Conservation (phyloP, 2,113 vertebrate species). For the Paralichthys olivaceus region DNA sequence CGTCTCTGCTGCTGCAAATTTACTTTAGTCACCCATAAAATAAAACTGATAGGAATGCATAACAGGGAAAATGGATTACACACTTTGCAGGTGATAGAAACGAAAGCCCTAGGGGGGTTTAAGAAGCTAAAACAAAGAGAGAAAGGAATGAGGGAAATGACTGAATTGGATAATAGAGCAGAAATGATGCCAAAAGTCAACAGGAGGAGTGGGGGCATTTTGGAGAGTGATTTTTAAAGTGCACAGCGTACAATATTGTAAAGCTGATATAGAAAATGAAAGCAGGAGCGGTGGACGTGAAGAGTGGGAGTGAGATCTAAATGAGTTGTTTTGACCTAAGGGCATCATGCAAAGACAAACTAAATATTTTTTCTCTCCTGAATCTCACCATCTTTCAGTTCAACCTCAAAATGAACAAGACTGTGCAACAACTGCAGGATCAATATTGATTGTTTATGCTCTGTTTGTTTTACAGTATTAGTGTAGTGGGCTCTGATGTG, state of each 20-base stretch:
- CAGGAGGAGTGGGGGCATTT: constrained; percentile 18
- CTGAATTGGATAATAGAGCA: constrained; percentile 32
- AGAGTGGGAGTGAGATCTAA: no score
- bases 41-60: constrained; percentile 27
- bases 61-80: constrained; percentile 36
- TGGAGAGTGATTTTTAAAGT: background rate
- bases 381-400: background rate
- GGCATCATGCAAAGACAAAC: background rate
- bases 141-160: constrained; percentile 10
- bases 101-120: constrained; percentile 18
- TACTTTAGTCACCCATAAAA: constrained; percentile 38
- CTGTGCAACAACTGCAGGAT: background rate
- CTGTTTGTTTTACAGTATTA: background rate
- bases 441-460: background rate
- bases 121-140: constrained; percentile 12
- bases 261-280: background rate
- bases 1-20: constrained; percentile 38
- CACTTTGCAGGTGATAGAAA: constrained; percentile 27
- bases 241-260: background rate
- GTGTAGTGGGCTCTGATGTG: background rate
- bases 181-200: constrained; percentile 48
- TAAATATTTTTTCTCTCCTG: background rate
- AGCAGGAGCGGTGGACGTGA: background rate
- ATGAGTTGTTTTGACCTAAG: constrained; percentile 13
- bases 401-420: background rate